These are phyloP conservation scores for Aricia artaxerxes DNA, from an alignment of 2,888 invertebrate species.

Conservation along the genomic window DNA sequence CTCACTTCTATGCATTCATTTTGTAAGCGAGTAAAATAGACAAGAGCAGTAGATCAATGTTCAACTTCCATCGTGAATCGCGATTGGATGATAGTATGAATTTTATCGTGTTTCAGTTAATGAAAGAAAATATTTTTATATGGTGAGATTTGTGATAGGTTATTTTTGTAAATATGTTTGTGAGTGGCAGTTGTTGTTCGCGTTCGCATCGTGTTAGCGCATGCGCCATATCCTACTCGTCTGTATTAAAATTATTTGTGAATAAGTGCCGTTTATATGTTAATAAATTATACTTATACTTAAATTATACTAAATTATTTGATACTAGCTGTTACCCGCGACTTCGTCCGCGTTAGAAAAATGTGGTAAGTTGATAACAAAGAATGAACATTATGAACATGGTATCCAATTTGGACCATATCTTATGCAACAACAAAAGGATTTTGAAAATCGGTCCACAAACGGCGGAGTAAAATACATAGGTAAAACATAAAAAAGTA, in stretches of 20 bases:
- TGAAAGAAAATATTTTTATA: constrained; percentile 23
- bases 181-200: constrained; percentile 36
- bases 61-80: too few relatives aligned
- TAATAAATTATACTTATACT: constrained; percentile 67
- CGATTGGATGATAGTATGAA: not conserved
- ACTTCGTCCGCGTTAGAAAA: too few relatives aligned
- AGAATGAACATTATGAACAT: too few relatives aligned
- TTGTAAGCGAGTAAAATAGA: not conserved
- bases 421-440: too few relatives aligned
- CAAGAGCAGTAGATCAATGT: not conserved
- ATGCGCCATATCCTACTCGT: constrained; percentile 52
- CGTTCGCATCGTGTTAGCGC: constrained; percentile 41
- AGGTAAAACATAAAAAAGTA: too few relatives aligned
- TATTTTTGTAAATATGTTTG: constrained; percentile 32
- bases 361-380: too few relatives aligned
- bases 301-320: too few relatives aligned
- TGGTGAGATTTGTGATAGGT: constrained; percentile 21
- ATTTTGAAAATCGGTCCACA: too few relatives aligned
- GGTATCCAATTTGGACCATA: too few relatives aligned
- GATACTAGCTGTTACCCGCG: too few relatives aligned
- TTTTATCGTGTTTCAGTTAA: not conserved
- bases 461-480: too few relatives aligned
- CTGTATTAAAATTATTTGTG: constrained; percentile 56
- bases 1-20: not conserved
- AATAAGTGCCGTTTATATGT: constrained; percentile 61